Evolutionary conservation across 2,888 invertebrate species (phyloP), one percentile per base, ranked within the genome.

Genomic region (Carterocephalus palaemon): DNA sequence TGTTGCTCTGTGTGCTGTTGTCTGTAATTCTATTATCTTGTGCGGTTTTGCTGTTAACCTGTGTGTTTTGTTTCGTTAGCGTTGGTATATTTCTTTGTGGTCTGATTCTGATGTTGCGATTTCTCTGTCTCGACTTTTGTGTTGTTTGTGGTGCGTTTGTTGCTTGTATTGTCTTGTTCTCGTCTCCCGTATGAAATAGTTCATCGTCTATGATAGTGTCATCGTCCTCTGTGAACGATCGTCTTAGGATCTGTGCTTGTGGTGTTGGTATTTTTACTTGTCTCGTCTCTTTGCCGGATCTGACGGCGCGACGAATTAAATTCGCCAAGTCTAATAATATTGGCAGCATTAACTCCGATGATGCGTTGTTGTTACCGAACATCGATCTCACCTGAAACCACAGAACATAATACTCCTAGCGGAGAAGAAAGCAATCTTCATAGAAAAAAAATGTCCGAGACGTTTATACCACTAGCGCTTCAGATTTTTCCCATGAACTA

Each of bases 271-370:
- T 53, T 60, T 55, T 68, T 45, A 74, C 75, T 64, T 79, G 81
- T 52, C 76, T 67, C 1, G 60, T 61, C 47, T 76, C 75, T 56
- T 81, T 79, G 50, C 75, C 72, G 20, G 83, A 67, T 43, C 78
- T 73, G 19, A 88, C 82, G 0, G 89, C 86, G 32, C 75, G 85
- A 43, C 88, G 81, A 37, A 91, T 88, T 46, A 91, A 78, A 64
- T 90, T 90, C 0, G 91, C 91, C 67, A 91, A 89, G 66, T 92
- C 91, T 55, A 89, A 81, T 47, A 90, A 86, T 49, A 91, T 89
- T 5, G 92, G 92, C 42, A 92, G 69, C 78, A 90, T 85, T 16
- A 91, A 71, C 40, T 89, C 88, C 51, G 88, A 75, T 8, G 83
- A 82, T 1, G 86, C 75, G 62, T 90, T 90, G 49, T 83, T 82